phyloP scores from a whole-genome alignment of 2,888 invertebrate genomes.

The Acanthopleura granulata region DNA sequence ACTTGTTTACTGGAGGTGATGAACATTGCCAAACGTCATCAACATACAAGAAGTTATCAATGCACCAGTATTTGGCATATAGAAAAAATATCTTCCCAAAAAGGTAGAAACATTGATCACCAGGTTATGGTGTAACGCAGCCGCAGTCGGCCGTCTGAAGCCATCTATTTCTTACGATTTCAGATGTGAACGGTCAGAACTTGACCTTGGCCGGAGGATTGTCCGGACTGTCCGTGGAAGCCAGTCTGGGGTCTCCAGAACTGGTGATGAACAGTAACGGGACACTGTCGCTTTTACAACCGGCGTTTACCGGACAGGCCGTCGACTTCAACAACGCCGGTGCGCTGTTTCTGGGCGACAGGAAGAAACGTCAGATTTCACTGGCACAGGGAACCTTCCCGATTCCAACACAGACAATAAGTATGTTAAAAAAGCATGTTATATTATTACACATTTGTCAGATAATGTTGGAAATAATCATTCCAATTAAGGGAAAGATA shows the following conservation, averaged over 20 bases:
- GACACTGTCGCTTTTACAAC: not conserved
- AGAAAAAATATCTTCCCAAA: no score
- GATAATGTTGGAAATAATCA: no score
- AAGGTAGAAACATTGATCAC: no score
- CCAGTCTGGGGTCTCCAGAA: not conserved
- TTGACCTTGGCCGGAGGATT: not conserved
- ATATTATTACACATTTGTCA: no score
- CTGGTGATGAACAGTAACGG: not conserved
- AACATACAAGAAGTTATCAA: no score
- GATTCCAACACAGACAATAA: not conserved
- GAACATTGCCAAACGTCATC: no score
- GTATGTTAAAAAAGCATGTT: not conserved
- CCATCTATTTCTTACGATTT: not conserved
- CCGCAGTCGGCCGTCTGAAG: no score
- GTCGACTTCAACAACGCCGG: not conserved
- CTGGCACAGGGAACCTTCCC: not conserved
- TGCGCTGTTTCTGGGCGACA: not conserved
- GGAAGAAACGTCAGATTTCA: slow-evolving; percentile 3
- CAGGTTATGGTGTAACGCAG: no score
- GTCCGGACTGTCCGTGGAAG: slow-evolving; percentile 2
- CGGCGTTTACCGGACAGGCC: not conserved
- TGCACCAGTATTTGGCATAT: no score
- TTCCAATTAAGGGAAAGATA: no score
- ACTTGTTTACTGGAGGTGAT: no score
- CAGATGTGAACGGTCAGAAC: not conserved